A percentile compares a stretch with the other conserved stretches of the same genome.
Conservation (phyloP, 1,140 invertebrate genomes). For the Lordiphosa collinella region DNA sequence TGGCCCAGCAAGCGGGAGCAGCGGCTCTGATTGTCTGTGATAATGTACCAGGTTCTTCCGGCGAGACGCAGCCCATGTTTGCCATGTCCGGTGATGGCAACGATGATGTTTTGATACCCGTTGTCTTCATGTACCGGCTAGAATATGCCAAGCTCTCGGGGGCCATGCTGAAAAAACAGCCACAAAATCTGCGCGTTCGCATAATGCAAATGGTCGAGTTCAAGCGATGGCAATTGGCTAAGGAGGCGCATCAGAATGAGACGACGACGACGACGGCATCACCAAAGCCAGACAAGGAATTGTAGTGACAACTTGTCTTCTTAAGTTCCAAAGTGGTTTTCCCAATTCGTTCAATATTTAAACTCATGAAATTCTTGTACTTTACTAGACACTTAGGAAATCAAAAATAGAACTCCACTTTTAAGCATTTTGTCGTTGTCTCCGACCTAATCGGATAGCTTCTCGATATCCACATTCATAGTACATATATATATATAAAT, state of each 20-base stretch:
- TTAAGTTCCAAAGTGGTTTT: conserved; percentile 30
- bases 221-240: conserved; percentile 73
- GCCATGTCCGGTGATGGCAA: conserved; percentile 97
- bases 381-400: conserved; percentile 41
- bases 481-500: conserved; percentile 3
- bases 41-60: conserved; percentile 88
- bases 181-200: conserved; percentile 47
- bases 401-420: neutral
- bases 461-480: conserved; percentile 14
- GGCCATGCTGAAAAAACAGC: conserved; percentile 32
- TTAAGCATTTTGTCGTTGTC: conserved; percentile 34
- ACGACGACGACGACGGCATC: conserved; percentile 17
- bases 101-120: conserved; percentile 93
- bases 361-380: conserved; percentile 40
- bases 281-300: conserved; percentile 66
- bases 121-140: conserved; percentile 93
- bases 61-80: conserved; percentile 90
- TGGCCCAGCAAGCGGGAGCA: conserved; percentile 91
- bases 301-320: conserved; percentile 52
- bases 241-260: conserved; percentile 52
- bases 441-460: conserved; percentile 28
- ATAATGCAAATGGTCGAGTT: conserved; percentile 78
- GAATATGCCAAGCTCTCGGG: conserved; percentile 81
- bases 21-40: conserved; percentile 91
- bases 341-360: conserved; percentile 30